Percentiles rank a stretch among this genome's conserved stretches.
Evolutionary conservation across 2,113 vertebrate species (phyloP).

Genomic region (Nannospalax galili): DNA sequence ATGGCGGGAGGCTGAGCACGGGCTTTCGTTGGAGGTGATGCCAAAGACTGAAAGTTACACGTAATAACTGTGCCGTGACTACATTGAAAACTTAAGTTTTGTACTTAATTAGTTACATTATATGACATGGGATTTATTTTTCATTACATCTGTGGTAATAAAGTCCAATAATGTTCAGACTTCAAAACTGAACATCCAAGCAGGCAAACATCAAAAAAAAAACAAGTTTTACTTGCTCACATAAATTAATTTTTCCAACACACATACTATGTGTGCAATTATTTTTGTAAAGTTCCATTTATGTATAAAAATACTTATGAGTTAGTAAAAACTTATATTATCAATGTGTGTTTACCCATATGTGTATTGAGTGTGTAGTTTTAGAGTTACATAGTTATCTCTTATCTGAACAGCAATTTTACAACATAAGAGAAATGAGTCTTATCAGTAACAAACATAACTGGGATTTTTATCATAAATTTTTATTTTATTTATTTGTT

Average conservation of each 20-base stretch:
- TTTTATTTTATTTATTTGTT: not conserved
- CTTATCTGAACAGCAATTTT: conserved; percentile 31
- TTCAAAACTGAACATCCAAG: conserved; percentile 6
- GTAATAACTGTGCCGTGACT: not conserved
- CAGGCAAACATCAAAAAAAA: not conserved
- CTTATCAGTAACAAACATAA: not conserved
- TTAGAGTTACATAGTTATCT: not conserved
- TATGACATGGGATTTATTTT: not conserved
- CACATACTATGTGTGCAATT: not conserved
- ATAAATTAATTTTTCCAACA: conserved; percentile 13
- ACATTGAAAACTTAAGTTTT: not conserved
- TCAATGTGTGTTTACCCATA: not conserved
- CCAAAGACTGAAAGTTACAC: conserved; percentile 10
- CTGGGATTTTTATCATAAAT: not conserved
- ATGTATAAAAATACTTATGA: not conserved
- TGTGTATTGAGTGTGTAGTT: not conserved
- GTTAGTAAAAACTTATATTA: not conserved
- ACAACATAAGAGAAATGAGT: not conserved
- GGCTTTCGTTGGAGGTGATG: not conserved
- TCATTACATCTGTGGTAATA: not conserved
- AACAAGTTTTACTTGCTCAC: not conserved
- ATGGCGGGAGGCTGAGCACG: not conserved
- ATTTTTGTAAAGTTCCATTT: not conserved
- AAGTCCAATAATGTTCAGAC: not conserved
- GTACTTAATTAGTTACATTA: not conserved